A percentile compares a stretch with the other conserved stretches of the same genome.
These are phyloP conservation scores for Urophycis tenuis DNA, from an alignment of 2,797 vertebrate genomes.

Conservation along the genomic window DNA sequence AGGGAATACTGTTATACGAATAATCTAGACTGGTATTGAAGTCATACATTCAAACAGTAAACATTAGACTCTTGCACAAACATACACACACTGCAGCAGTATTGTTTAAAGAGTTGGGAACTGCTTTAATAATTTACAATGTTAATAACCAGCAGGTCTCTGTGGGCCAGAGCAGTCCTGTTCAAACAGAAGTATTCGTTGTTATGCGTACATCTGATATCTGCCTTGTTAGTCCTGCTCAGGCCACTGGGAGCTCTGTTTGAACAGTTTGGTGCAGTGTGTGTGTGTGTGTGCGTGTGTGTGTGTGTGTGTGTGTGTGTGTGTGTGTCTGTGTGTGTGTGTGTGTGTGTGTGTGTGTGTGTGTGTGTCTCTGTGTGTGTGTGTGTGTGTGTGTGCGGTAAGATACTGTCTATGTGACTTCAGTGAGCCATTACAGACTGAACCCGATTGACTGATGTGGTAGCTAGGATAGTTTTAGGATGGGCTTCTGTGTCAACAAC, in stretches of 20 bases:
- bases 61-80: constrained; percentile 2
- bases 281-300: constrained; percentile 59
- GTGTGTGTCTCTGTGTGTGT: constrained; percentile 34
- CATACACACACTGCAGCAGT: constrained; percentile 30
- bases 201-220: constrained; percentile 19
- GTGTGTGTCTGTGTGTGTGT: constrained; percentile 34
- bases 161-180: constrained; percentile 54
- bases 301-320: constrained; percentile 58
- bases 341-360: constrained; percentile 51
- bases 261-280: constrained; percentile 55
- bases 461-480: constrained; percentile 50
- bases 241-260: constrained; percentile 44
- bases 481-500: constrained; percentile 61
- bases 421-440: constrained; percentile 66
- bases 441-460: constrained; percentile 61
- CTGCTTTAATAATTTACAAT: constrained; percentile 75
- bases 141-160: constrained; percentile 70
- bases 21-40: constrained; percentile 22
- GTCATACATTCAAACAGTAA: constrained; percentile 11
- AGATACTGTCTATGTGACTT: constrained; percentile 63
- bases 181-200: constrained; percentile 62
- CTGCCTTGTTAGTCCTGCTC: constrained; percentile 11
- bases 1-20: constrained; percentile 7
- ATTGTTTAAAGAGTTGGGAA: constrained; percentile 68
- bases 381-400: constrained; percentile 1